Evolutionary conservation across 2,888 invertebrate genomes (phyloP).

Genomic region (Apotomis capreana): DNA sequence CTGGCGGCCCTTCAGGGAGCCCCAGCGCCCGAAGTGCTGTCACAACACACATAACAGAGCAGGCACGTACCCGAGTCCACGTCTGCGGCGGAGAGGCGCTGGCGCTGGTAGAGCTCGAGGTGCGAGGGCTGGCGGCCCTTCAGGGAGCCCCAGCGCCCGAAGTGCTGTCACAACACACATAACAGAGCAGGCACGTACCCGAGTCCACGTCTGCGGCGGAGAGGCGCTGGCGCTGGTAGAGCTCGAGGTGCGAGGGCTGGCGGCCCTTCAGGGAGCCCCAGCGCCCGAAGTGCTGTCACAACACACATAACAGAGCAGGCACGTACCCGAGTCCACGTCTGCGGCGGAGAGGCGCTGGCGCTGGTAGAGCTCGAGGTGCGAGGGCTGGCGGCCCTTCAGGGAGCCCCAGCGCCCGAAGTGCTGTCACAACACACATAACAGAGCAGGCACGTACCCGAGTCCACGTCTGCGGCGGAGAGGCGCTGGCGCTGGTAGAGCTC

Average conservation of each 20-base stretch:
- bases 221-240: slow-evolving; percentile 71
- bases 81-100: slow-evolving; percentile 72
- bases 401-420: slow-evolving; percentile 91
- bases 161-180: slow-evolving; percentile 65
- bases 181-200: slow-evolving; percentile 52
- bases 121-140: slow-evolving; percentile 88
- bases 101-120: slow-evolving; percentile 76
- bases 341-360: slow-evolving; percentile 72
- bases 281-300: slow-evolving; percentile 61
- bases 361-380: slow-evolving; percentile 82
- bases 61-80: slow-evolving; percentile 65
- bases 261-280: slow-evolving; percentile 92
- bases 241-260: slow-evolving; percentile 85
- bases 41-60: too few species aligned
- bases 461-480: slow-evolving; percentile 71
- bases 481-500: slow-evolving; percentile 74
- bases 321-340: slow-evolving; percentile 71
- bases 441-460: slow-evolving; percentile 61
- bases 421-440: slow-evolving; percentile 48
- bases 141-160: slow-evolving; percentile 91
- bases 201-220: slow-evolving; percentile 75
- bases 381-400: slow-evolving; percentile 87
- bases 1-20: slow-evolving; percentile 89
- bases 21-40: slow-evolving; percentile 85
- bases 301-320: too few species aligned